Conservation (phyloP, 2,888 invertebrate species). For the Erebia epiphron region DNA sequence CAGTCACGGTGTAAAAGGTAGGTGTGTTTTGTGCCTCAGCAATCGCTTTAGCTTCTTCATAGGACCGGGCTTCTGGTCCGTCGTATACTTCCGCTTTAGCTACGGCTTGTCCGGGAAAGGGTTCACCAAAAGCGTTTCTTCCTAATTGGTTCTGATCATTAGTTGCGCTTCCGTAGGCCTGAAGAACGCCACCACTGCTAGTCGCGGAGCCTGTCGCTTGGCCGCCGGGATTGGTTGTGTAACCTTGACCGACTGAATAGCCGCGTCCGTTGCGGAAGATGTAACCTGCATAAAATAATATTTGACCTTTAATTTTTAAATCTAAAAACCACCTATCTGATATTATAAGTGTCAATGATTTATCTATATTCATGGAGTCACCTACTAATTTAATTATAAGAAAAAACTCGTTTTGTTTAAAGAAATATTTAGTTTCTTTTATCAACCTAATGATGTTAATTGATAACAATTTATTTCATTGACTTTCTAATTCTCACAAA, state of each 20-base stretch:
- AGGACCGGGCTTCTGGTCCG: slow-evolving; percentile 42
- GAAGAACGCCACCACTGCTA: slow-evolving; percentile 50
- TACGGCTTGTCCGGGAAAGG: slow-evolving; percentile 55
- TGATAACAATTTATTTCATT: no score
- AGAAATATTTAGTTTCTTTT: no score
- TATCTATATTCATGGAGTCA: no score
- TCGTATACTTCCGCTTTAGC: slow-evolving; percentile 57
- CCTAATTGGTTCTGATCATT: slow-evolving; percentile 40
- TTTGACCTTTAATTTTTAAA: neutral
- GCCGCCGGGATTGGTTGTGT: slow-evolving; percentile 55
- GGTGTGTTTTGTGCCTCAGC: slow-evolving; percentile 49
- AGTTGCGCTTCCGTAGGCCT: slow-evolving; percentile 55
- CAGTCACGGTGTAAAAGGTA: slow-evolving; percentile 60
- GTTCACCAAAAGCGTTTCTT: slow-evolving; percentile 48
- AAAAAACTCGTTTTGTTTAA: no score
- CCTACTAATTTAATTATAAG: no score
- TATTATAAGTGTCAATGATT: neutral
- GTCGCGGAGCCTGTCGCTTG: slow-evolving; percentile 59
- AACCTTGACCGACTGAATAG: slow-evolving; percentile 60
- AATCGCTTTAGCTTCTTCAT: slow-evolving; percentile 47
- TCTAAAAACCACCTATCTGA: neutral
- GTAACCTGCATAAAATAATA: slow-evolving; percentile 49
- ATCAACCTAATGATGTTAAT: no score
- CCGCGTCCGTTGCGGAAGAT: slow-evolving; percentile 66
- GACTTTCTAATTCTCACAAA: no score